Base-by-base conservation (phyloP, 2,888 invertebrate genomes). In the Eledone cirrhosa region DNA sequence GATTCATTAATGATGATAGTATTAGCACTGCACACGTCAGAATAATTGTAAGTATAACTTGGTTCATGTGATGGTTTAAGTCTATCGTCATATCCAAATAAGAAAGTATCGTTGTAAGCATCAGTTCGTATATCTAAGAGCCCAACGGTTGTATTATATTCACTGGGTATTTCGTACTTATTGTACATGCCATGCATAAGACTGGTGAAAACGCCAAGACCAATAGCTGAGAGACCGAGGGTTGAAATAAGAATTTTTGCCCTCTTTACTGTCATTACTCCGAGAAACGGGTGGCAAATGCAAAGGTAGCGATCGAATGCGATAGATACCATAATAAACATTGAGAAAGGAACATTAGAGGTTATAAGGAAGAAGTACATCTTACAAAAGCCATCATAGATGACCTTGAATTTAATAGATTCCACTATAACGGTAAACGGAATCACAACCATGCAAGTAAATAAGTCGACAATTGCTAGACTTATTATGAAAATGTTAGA, bases 221-320 rank as follows among this genome's bases (percentile, higher is more conserved):
- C 69, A 13, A 81, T 80, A n/a, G 88, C 86, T 19, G 84, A 79
- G 19, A 84, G 33, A 0, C 83, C 83, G 48, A 88, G 78, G 29
- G 79, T 78, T 1, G 80, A 80, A 11, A 86, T 84, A 77, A 86
- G 82, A 29, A 85, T 75, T 81, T 82, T 85, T 14, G 83, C 85
- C 80, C 82, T 79, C 27, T 63, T 80, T 76, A 81, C 82, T 47
- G 82, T 87, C 81, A 86, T 84, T 8, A 82, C 78, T 29, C 81
- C 80, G 8, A 80, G 80, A 78, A 87, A 85, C 14, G 89, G 89
- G 31, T 87, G 85, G 77, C 88, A 89, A 65, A 89, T 89, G 77
- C 88, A 89, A 78, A 89, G 85, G 77, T 89, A 89, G 24, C 89
- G 83, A 80, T 89, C 89, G 31, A 89, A 86, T 22, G 88, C 88